Base-by-base conservation (phyloP, 2,113 vertebrate species). In the Atractosteus spatula region DNA sequence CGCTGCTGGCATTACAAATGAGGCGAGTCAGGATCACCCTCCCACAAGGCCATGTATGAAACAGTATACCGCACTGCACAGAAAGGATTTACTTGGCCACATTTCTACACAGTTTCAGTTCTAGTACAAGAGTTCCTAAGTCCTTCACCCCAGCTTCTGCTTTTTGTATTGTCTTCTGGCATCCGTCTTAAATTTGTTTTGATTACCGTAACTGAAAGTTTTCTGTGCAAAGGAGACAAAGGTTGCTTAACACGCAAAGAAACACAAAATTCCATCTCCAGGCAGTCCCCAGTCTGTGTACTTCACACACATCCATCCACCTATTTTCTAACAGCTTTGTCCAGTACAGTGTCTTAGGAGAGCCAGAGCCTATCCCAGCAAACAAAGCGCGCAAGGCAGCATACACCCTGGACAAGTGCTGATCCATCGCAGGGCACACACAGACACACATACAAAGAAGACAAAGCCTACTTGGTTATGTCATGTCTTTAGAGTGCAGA, bases 121-220 rank as follows among this genome's bases (percentile, higher is more conserved):
- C 29, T 1, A 29, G 29, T 1, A 29, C 62, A 13, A 16, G 13
- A 65, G 41, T 65, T 3, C 41, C 62, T 13, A 8, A 42, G 8
- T 42, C 12, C 29, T 4, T 7, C 29, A 14, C 13, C 57, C 44
- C 16, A 4, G 13, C 17, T 42, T 45, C 55, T 8, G 14, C 65
- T 7, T 42, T 43, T 55, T 44, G 56, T 8, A 29, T 29, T 2
- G 29, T 41, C n/a, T 55, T 3, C 66, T 44, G 7, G 3, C 43
- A 70, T 73, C 81, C 67, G 55, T 29, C 29, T 29, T 29, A 29
- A 29, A 29, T 29, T 1, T 29, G 29, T 29, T 29, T 29, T n/a
- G n/a, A n/a, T n/a, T n/a, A n/a, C n/a, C n/a, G n/a, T n/a, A n/a
- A n/a, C n/a, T n/a, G n/a, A n/a, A n/a, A n/a, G 13, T 57, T 57